Evolutionary conservation across 2,888 invertebrate species (phyloP).

Genomic region (Heteropelma amictum): DNA sequence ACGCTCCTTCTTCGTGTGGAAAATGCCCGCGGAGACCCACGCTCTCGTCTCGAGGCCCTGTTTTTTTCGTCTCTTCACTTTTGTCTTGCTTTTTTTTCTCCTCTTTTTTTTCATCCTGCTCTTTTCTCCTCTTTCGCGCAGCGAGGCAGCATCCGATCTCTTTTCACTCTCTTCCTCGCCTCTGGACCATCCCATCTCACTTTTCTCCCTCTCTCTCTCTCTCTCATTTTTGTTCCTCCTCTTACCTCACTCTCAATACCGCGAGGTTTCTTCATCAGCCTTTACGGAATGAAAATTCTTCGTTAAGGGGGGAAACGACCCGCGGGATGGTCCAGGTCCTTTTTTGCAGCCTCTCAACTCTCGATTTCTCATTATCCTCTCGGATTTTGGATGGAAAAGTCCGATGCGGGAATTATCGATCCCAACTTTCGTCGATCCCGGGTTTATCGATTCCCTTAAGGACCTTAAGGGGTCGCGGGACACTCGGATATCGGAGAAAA

Average conservation of each 20-base stretch:
- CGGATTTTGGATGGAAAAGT: no score
- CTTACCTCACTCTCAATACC: slow-evolving; percentile 49
- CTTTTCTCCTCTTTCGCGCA: slow-evolving; percentile 30
- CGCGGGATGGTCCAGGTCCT: no score
- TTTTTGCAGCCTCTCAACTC: no score
- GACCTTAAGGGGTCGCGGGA: no score
- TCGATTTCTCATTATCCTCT: no score
- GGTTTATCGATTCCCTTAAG: no score
- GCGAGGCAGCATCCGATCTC: slow-evolving; percentile 44
- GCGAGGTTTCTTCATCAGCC: slow-evolving; percentile 27
- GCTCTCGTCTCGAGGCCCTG: slow-evolving; percentile 10
- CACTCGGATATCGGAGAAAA: no score
- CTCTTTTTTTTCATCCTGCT: slow-evolving; percentile 7
- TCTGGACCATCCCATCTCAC: slow-evolving; percentile 63
- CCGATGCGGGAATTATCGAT: no score
- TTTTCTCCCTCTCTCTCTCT: slow-evolving; percentile 55
- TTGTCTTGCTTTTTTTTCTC: slow-evolving; percentile 11
- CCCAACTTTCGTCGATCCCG: no score
- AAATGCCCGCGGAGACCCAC: slow-evolving; percentile 39
- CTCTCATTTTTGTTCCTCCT: slow-evolving; percentile 30
- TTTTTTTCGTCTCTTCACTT: slow-evolving; percentile 18
- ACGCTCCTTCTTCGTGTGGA: slow-evolving; percentile 31
- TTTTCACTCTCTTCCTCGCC: no score
- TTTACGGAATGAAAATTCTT: no score
- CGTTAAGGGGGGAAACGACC: no score